These are phyloP conservation scores for Platerodrilus igneus DNA, from an alignment of 2,888 invertebrate genomes.

Conservation along the genomic window DNA sequence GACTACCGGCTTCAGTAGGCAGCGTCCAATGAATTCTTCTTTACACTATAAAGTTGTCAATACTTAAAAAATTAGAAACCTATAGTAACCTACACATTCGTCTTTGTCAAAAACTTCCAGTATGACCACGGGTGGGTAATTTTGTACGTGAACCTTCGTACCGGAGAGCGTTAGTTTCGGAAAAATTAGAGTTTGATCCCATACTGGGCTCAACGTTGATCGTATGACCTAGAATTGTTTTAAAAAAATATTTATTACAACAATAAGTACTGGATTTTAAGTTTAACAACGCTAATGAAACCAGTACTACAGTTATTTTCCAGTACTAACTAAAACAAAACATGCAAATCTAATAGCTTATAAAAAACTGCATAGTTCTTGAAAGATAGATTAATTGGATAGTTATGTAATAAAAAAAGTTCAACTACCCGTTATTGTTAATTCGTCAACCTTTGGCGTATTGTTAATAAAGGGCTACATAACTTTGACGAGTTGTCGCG, in stretches of 20 bases:
- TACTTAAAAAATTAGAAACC: slow-evolving; percentile 1
- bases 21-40: slow-evolving; percentile 48
- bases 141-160: slow-evolving; percentile 41
- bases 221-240: slow-evolving; percentile 36
- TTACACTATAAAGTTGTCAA: slow-evolving; percentile 25
- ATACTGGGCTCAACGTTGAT: slow-evolving; percentile 55
- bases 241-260: slow-evolving; percentile 12
- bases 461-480: no score
- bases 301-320: no score
- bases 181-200: slow-evolving; percentile 57
- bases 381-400: no score
- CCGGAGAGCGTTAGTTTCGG: slow-evolving; percentile 47
- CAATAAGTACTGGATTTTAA: no score
- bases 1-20: slow-evolving; percentile 44
- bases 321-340: no score
- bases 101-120: slow-evolving; percentile 51
- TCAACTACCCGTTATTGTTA: no score
- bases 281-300: no score
- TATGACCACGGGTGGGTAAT: slow-evolving; percentile 45
- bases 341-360: no score
- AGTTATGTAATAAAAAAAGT: no score
- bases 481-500: no score
- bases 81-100: slow-evolving; percentile 41
- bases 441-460: no score
- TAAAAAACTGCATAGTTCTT: no score